Percentiles rank a stretch among this genome's conserved stretches.
Conservation (phyloP, 2,797 vertebrate species). For the Petrocephalus schoutedeni region DNA sequence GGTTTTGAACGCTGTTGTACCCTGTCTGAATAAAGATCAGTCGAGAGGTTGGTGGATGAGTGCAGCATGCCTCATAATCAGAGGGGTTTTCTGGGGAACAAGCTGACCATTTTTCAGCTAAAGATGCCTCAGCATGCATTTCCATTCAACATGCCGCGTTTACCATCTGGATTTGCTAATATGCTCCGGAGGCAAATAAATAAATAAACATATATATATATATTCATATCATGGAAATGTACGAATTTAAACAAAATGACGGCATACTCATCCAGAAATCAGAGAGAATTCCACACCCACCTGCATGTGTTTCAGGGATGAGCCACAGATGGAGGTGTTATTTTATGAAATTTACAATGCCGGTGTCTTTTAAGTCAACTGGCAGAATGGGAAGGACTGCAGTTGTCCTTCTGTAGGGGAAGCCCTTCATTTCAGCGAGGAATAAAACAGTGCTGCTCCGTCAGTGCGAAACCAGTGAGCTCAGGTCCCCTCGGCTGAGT, state of each 20-base stretch:
- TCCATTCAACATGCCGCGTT: not conserved
- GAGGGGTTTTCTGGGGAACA: not conserved
- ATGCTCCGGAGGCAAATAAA: not conserved
- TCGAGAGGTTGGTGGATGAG: not conserved
- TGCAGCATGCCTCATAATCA: not conserved
- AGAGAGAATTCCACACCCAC: not conserved
- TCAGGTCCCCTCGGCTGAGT: not conserved
- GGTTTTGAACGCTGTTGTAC: not conserved
- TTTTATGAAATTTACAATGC: not conserved
- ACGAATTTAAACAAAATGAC: not conserved
- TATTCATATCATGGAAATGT: not conserved
- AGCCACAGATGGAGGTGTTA: not conserved
- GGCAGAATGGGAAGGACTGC: not conserved
- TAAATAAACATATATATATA: too few relatives aligned
- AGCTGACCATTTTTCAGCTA: not conserved
- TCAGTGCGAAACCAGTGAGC: not conserved
- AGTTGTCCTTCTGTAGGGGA: not conserved
- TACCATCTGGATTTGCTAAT: not conserved
- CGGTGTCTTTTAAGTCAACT: not conserved
- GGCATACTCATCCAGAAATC: not conserved
- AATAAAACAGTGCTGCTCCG: not conserved
- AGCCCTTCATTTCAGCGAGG: not conserved
- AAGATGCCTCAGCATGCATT: not conserved
- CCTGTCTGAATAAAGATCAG: not conserved
- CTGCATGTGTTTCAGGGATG: not conserved